These are phyloP conservation scores for Lycaon pictus DNA, from an alignment of 2,113 vertebrate species.

Conservation along the genomic window DNA sequence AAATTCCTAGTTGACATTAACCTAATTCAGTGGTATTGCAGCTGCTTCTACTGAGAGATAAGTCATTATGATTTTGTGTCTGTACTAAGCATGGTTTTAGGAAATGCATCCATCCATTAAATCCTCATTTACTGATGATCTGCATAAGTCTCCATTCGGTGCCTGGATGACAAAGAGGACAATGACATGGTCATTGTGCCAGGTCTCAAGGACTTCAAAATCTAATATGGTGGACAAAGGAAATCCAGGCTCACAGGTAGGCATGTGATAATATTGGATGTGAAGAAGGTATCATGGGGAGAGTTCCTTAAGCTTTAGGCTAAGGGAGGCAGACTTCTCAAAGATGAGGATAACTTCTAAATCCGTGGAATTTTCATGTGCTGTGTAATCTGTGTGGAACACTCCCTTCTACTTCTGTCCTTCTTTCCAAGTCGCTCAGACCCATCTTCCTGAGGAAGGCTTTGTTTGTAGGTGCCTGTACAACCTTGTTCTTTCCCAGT, in stretches of 20 bases:
- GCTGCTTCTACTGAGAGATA: conserved; percentile 27
- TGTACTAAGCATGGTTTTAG: not conserved
- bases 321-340: not conserved
- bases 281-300: not conserved
- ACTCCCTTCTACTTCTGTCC: not conserved
- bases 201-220: not conserved
- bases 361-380: not conserved
- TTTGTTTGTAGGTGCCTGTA: not conserved
- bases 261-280: not conserved
- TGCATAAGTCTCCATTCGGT: not conserved
- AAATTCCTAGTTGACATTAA: conserved; percentile 8
- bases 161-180: not conserved
- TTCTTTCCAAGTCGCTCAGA: not conserved
- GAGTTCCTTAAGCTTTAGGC: not conserved
- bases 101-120: not conserved
- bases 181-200: not conserved
- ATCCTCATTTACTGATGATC: not conserved
- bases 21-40: not conserved
- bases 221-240: not conserved
- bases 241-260: not conserved
- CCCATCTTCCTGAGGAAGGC: not conserved
- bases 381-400: not conserved
- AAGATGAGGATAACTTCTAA: not conserved
- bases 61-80: conserved; percentile 60
- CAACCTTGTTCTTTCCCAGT: not conserved